A percentile compares a stretch with the other conserved stretches of the same genome.
Conservation (phyloP, 2,797 vertebrate genomes). For the Alfaro cultratus region DNA sequence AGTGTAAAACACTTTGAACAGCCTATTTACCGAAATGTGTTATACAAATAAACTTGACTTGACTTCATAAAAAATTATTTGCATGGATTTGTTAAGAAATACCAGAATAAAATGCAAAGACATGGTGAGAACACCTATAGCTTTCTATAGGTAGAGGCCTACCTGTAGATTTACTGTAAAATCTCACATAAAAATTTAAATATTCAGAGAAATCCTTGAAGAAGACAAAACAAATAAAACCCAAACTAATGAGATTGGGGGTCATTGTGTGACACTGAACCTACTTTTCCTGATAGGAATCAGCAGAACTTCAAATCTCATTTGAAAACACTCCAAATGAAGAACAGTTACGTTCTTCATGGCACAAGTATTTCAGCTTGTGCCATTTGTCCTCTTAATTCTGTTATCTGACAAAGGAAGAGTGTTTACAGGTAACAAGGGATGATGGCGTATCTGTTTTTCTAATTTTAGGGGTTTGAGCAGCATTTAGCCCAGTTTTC, state of each 20-base stretch:
- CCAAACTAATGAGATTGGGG: slow-evolving; percentile 5
- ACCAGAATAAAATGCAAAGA: not conserved
- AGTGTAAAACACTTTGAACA: no score
- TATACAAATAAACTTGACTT: no score
- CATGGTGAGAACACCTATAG: not conserved
- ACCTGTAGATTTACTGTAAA: not conserved
- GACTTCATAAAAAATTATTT: not conserved
- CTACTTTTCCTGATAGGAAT: slow-evolving; percentile 34
- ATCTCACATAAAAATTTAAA: not conserved
- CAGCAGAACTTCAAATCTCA: slow-evolving; percentile 30
- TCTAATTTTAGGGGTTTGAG: slow-evolving; percentile 62
- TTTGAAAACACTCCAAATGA: slow-evolving; percentile 48
- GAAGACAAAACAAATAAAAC: slow-evolving; percentile 5
- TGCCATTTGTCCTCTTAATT: slow-evolving; percentile 25
- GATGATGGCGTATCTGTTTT: slow-evolving; percentile 20
- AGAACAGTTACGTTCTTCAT: slow-evolving; percentile 11
- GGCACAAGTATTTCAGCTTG: slow-evolving; percentile 10
- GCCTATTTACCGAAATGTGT: no score
- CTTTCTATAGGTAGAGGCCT: not conserved
- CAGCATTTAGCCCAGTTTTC: slow-evolving; percentile 59
- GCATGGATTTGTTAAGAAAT: not conserved
- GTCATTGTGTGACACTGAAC: slow-evolving; percentile 27
- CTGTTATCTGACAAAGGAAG: slow-evolving; percentile 22
- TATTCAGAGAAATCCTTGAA: not conserved
- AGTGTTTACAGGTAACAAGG: slow-evolving; percentile 24